These are phyloP conservation scores for Salarias fasciatus DNA, from an alignment of 2,797 vertebrate genomes.

Conservation along the genomic window DNA sequence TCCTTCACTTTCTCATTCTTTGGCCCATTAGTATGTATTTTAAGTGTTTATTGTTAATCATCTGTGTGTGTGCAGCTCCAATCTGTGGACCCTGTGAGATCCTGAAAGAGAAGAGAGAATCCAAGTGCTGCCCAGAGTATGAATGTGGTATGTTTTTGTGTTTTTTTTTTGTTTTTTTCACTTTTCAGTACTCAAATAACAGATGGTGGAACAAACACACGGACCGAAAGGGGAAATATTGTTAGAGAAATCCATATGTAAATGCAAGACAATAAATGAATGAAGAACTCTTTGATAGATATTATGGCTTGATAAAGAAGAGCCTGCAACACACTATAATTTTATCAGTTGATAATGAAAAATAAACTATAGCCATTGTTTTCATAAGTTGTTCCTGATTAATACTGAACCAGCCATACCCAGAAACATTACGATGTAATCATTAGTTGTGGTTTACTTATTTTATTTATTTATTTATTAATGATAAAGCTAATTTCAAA, in stretches of 20 bases:
- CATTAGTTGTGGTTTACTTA: too few relatives aligned
- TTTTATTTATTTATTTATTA: too few relatives aligned
- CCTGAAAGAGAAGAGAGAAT: conserved; percentile 79
- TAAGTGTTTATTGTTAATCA: not conserved
- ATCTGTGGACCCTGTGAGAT: conserved; percentile 90
- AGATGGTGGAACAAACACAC: not conserved
- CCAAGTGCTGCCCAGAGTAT: conserved; percentile 90
- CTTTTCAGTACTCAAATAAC: conserved; percentile 1
- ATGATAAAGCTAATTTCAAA: too few relatives aligned
- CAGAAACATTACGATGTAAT: not conserved
- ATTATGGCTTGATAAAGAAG: too few relatives aligned
- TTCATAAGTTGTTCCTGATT: not conserved
- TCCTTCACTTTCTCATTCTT: not conserved
- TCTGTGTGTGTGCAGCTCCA: conserved; percentile 77
- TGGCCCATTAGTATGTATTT: not conserved
- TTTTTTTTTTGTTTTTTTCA: conserved; percentile 8
- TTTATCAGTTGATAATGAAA: not conserved
- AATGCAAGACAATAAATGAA: too few relatives aligned
- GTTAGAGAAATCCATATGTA: too few relatives aligned
- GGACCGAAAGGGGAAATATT: not conserved
- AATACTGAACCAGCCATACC: not conserved
- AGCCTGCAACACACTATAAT: too few relatives aligned
- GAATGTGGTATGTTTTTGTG: conserved; percentile 90
- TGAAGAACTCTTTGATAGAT: too few relatives aligned
- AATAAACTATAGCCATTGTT: not conserved